phyloP scores from a whole-genome alignment of 1,140 invertebrate species.

The Lerema accius region DNA sequence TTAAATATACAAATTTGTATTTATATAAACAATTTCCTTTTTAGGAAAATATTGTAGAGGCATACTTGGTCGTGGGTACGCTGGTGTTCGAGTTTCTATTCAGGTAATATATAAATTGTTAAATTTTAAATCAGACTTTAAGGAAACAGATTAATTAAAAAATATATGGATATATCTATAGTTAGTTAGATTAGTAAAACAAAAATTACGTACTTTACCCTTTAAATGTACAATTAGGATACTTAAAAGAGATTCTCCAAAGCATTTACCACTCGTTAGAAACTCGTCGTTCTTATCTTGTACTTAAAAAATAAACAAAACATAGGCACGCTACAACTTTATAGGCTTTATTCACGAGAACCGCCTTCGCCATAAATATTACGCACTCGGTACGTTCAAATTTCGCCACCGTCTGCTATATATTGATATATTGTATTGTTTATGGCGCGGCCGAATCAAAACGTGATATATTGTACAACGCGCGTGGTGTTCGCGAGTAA shows the following conservation, averaged over 20 bases:
- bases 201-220: no score
- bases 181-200: no score
- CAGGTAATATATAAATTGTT: no score
- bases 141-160: no score
- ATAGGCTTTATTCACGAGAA: constrained; percentile 35
- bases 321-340: constrained; percentile 47
- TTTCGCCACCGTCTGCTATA: constrained; percentile 80
- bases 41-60: no score
- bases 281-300: constrained; percentile 43
- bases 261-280: constrained; percentile 32
- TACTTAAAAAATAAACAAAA: constrained; percentile 52
- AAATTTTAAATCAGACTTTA: no score
- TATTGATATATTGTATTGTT: constrained; percentile 83
- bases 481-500: constrained; percentile 73
- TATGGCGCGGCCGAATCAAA: constrained; percentile 81
- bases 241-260: not conserved
- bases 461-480: constrained; percentile 79
- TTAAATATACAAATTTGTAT: no score
- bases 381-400: constrained; percentile 74
- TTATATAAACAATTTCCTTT: no score
- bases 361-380: constrained; percentile 51
- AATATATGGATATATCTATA: no score
- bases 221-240: not conserved
- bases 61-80: no score
- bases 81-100: no score